These are phyloP conservation scores for Apis cerana DNA, from an alignment of 1,140 invertebrate species.

Conservation along the genomic window DNA sequence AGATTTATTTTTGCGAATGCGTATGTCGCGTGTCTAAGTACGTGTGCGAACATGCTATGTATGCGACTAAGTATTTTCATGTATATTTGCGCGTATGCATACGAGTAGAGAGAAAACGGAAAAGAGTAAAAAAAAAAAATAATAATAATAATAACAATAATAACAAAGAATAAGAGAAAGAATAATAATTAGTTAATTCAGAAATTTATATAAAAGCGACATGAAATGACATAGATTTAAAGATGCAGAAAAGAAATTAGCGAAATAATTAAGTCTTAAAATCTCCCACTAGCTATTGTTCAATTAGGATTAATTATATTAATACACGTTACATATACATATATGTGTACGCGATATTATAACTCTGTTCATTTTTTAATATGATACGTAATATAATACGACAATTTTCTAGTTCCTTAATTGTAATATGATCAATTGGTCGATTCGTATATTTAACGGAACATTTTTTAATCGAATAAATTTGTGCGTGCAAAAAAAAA, in stretches of 20 bases:
- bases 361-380: slow-evolving; percentile 33
- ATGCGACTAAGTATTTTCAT: slow-evolving; percentile 35
- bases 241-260: slow-evolving; percentile 6
- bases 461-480: neutral
- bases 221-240: neutral
- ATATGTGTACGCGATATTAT: slow-evolving; percentile 40
- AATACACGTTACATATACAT: slow-evolving; percentile 11
- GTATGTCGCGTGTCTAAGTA: slow-evolving; percentile 57
- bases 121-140: neutral
- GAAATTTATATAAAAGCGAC: neutral
- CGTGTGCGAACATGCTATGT: slow-evolving; percentile 63
- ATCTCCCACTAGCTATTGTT: slow-evolving; percentile 34
- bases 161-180: neutral
- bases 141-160: neutral
- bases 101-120: slow-evolving; percentile 4
- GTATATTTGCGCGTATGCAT: slow-evolving; percentile 38
- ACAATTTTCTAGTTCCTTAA: neutral
- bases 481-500: no score
- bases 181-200: slow-evolving; percentile 1
- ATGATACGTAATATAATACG: neutral
- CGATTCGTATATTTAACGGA: slow-evolving; percentile 9
- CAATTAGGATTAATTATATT: slow-evolving; percentile 46
- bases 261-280: slow-evolving; percentile 1
- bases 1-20: slow-evolving; percentile 75
- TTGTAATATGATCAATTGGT: slow-evolving; percentile 7